These are phyloP conservation scores for Pitta sordida DNA, from an alignment of 2,113 vertebrate genomes.

Conservation along the genomic window DNA sequence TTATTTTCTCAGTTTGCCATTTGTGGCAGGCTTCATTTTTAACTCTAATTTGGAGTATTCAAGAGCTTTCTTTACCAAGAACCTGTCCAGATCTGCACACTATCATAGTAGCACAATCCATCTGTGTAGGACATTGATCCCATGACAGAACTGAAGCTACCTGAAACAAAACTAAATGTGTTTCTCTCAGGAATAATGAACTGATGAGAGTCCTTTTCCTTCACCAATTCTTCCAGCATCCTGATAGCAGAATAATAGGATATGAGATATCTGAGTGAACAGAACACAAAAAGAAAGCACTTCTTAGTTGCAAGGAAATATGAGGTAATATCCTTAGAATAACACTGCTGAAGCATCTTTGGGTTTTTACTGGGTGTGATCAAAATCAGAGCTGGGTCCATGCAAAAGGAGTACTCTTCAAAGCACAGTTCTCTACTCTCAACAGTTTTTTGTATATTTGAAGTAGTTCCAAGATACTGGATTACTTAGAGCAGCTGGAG, in stretches of 20 bases:
- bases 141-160: background rate
- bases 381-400: background rate
- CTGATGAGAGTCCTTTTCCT: background rate
- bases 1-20: conserved; percentile 31
- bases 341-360: background rate
- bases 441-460: background rate
- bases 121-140: background rate
- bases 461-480: background rate
- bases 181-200: background rate
- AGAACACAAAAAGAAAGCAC: background rate
- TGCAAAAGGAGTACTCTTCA: background rate
- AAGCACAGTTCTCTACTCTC: background rate
- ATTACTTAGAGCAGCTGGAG: background rate
- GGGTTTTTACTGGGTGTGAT: background rate
- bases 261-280: background rate
- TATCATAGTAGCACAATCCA: background rate
- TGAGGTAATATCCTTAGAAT: background rate
- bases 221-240: background rate
- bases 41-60: background rate
- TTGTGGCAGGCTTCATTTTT: background rate
- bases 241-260: background rate
- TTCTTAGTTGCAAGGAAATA: background rate
- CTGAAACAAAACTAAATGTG: background rate
- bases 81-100: background rate
- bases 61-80: background rate